A percentile compares a stretch with the other conserved stretches of the same genome.
These are phyloP conservation scores for Eufriesea mexicana DNA, from an alignment of 1,140 invertebrate species.

Conservation along the genomic window DNA sequence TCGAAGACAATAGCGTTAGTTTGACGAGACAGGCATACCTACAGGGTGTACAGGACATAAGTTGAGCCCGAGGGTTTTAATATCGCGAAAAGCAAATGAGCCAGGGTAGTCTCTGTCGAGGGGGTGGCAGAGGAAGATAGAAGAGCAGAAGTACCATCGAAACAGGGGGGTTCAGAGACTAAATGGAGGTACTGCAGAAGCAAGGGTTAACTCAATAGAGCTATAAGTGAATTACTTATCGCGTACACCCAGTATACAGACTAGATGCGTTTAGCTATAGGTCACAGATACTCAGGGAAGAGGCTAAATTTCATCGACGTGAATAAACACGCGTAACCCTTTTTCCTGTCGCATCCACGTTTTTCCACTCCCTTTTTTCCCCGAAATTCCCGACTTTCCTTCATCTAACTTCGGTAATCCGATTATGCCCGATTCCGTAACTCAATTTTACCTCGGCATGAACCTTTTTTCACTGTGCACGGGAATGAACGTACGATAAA, in stretches of 20 bases:
- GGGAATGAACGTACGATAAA: no score
- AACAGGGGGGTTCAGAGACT: conserved; percentile 75
- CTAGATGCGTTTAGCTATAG: conserved; percentile 80
- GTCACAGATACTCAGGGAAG: conserved; percentile 64
- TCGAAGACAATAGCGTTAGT: no score
- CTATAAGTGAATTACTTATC: conserved; percentile 83
- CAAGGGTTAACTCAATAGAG: conserved; percentile 83
- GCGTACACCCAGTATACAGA: conserved; percentile 80
- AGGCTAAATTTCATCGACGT: conserved; percentile 47
- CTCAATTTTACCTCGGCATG: not conserved
- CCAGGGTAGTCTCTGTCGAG: conserved; percentile 3
- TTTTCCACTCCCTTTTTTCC: not conserved
- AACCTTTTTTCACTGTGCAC: not conserved
- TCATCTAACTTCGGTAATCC: not conserved
- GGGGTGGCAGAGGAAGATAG: conserved; percentile 38
- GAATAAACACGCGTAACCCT: conserved; percentile 39
- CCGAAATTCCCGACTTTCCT: conserved; percentile 4
- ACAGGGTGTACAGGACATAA: conserved; percentile 42
- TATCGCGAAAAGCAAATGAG: conserved; percentile 55
- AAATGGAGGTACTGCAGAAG: conserved; percentile 80
- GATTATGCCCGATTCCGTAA: conserved; percentile 38
- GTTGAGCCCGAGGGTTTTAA: conserved; percentile 63
- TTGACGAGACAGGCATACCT: not conserved
- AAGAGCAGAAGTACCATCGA: conserved; percentile 53
- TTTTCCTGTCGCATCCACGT: not conserved